Conservation (phyloP, 2,797 vertebrate species). For the Lophotriccus pileatus region DNA sequence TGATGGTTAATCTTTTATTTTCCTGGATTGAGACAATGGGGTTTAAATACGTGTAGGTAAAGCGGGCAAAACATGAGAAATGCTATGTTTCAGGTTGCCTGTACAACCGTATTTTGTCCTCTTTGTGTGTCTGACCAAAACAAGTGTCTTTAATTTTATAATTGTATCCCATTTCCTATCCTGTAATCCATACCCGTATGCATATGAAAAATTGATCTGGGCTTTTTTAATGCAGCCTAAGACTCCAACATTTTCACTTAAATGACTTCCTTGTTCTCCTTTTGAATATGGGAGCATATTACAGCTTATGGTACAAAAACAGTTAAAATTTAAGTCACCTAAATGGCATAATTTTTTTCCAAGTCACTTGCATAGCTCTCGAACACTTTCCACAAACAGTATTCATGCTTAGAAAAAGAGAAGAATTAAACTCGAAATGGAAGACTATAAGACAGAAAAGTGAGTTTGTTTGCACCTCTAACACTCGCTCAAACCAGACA, state of each 20-base stretch:
- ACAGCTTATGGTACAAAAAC: neutral
- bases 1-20: neutral
- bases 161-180: neutral
- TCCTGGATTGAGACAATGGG: neutral
- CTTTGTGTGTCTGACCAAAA: neutral
- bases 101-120: neutral
- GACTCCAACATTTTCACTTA: neutral
- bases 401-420: neutral
- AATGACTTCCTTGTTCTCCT: neutral
- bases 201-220: neutral
- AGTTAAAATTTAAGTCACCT: neutral
- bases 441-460: neutral
- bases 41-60: neutral
- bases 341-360: neutral
- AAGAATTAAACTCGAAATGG: neutral
- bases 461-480: neutral
- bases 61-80: neutral
- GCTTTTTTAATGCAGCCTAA: neutral
- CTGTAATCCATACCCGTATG: neutral
- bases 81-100: neutral
- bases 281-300: neutral
- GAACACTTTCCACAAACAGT: neutral
- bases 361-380: neutral
- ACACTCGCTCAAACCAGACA: neutral
- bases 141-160: neutral